Conservation (phyloP, 2,888 invertebrate genomes). For the Petrolisthes manimaculis region DNA sequence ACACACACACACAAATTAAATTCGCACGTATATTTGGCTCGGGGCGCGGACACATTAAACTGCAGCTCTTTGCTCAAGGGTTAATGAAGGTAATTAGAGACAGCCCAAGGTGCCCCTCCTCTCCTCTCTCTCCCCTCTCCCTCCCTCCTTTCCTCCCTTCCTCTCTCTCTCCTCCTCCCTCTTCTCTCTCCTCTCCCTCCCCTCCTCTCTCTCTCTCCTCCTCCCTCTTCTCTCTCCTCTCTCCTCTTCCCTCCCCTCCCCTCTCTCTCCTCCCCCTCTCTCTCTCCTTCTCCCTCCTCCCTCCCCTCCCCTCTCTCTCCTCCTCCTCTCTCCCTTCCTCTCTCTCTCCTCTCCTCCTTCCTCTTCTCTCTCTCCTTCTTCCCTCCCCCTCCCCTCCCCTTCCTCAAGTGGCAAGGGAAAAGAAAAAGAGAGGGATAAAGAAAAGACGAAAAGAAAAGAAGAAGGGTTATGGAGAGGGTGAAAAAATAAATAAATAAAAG, state of each 20-base stretch:
- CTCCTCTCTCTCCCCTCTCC: background rate
- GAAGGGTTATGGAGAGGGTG: too few relatives aligned
- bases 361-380: background rate
- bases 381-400: background rate
- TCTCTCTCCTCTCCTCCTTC: background rate
- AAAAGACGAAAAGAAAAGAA: too few relatives aligned
- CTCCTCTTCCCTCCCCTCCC: background rate
- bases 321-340: background rate
- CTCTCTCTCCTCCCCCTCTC: background rate
- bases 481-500: too few relatives aligned
- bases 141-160: background rate
- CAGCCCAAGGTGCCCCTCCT: background rate
- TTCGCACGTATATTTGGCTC: too few relatives aligned
- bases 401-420: background rate
- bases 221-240: background rate
- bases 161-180: background rate
- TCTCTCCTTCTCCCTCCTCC: background rate
- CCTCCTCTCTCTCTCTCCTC: background rate
- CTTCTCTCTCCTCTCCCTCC: background rate
- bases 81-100: too few relatives aligned
- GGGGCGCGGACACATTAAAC: too few relatives aligned
- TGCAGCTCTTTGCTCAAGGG: too few relatives aligned
- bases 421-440: too few relatives aligned
- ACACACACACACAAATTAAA: too few relatives aligned
- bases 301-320: background rate